These are phyloP conservation scores for Aphaenogaster floridana DNA, from an alignment of 1,140 invertebrate species.

Conservation along the genomic window DNA sequence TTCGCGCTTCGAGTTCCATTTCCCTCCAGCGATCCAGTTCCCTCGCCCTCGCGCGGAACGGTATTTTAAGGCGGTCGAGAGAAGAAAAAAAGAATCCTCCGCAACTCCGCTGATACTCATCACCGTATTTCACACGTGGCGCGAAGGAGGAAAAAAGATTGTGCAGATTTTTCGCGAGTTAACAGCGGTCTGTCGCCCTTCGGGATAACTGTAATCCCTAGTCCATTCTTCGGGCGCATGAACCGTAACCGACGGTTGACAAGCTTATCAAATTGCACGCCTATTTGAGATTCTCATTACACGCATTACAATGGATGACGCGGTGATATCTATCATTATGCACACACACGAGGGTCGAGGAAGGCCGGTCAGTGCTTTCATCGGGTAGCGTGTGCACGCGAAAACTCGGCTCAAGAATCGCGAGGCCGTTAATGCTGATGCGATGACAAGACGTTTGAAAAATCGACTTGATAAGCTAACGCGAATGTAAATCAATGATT, in stretches of 20 bases:
- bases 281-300: conserved; percentile 82
- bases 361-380: conserved; percentile 53
- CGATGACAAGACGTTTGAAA: neutral
- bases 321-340: conserved; percentile 79
- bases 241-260: conserved; percentile 80
- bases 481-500: conserved; percentile 1
- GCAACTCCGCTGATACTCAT: conserved; percentile 50
- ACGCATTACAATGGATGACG: conserved; percentile 79
- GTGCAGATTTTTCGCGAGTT: conserved; percentile 56
- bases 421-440: neutral
- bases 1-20: conserved; percentile 57
- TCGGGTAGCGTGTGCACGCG: conserved; percentile 32
- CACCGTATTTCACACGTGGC: conserved; percentile 48
- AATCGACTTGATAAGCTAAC: neutral
- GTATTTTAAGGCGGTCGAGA: conserved; percentile 42
- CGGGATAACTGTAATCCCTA: conserved; percentile 77
- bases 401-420: conserved; percentile 24
- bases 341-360: conserved; percentile 56
- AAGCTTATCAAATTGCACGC: conserved; percentile 82
- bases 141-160: conserved; percentile 3
- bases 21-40: conserved; percentile 50
- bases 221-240: conserved; percentile 76
- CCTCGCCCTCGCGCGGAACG: conserved; percentile 41
- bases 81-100: conserved; percentile 1
- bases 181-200: conserved; percentile 67